phyloP scores from a whole-genome alignment of 2,797 vertebrate genomes.

The Iguana delicatissima region DNA sequence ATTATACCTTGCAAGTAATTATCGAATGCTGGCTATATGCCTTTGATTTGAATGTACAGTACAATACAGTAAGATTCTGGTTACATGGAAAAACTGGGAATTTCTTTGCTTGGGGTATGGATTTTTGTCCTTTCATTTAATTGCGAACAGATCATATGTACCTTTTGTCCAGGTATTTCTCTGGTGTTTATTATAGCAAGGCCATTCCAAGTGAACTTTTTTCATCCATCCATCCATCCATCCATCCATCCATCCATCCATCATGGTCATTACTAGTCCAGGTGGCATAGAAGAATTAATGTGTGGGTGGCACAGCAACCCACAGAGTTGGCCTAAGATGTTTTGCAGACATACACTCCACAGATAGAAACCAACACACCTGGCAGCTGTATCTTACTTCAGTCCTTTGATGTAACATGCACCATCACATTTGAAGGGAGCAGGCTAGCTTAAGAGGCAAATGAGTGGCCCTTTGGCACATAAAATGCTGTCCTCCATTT shows the following conservation, averaged over 20 bases:
- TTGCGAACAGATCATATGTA: slow-evolving; percentile 13
- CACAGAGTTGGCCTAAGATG: background rate
- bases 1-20: background rate
- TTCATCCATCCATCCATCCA: background rate
- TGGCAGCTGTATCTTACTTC: background rate
- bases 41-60: background rate
- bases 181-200: background rate
- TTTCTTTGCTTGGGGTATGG: background rate
- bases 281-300: background rate
- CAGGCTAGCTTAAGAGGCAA: background rate
- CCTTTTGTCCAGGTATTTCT: background rate
- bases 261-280: background rate
- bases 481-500: background rate
- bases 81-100: background rate
- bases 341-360: background rate
- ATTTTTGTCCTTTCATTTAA: background rate
- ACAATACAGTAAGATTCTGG: background rate
- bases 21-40: background rate
- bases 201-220: background rate
- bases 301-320: background rate
- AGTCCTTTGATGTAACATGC: background rate
- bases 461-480: background rate
- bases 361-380: background rate
- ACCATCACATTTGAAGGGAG: background rate
- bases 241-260: background rate